phyloP scores from a whole-genome alignment of 92 coral and sea anemone species.

The Zoanthus solanderi region DNA sequence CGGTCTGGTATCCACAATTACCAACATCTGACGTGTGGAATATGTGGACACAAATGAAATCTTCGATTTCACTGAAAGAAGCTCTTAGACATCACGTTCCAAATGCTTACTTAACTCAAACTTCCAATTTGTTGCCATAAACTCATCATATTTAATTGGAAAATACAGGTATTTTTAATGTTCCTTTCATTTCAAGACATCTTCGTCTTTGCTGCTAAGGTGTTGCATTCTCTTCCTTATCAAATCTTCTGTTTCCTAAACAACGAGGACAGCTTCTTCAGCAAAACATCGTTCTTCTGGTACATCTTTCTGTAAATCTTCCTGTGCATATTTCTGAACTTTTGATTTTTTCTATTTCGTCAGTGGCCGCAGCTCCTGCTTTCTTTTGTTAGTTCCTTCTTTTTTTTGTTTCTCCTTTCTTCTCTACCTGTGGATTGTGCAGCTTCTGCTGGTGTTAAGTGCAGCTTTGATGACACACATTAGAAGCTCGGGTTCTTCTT shows the following conservation, averaged over 20 bases:
- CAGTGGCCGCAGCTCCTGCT: neutral
- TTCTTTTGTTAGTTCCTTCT: neutral
- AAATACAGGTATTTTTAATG: neutral
- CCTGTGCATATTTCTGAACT: neutral
- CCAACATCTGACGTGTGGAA: constrained; percentile 1
- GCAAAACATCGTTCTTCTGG: neutral
- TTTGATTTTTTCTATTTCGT: neutral
- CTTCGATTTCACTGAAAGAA: neutral
- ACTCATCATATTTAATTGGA: constrained; percentile 4
- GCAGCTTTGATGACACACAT: neutral
- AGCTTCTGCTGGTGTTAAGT: neutral
- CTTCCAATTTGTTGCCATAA: neutral
- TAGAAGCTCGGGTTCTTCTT: neutral
- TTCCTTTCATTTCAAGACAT: neutral
- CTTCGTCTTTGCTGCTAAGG: neutral
- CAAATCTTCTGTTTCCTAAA: neutral
- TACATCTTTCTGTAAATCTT: neutral
- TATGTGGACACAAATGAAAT: neutral
- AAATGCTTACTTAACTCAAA: neutral
- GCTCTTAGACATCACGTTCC: neutral
- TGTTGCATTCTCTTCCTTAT: constrained; percentile 13
- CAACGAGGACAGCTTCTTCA: neutral
- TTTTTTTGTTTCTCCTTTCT: neutral
- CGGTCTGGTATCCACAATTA: neutral
- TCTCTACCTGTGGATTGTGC: neutral